Evolutionary conservation across 1,140 invertebrate genomes (phyloP), one percentile per base, ranked within the genome.

Genomic region (Dinoponera quadriceps): DNA sequence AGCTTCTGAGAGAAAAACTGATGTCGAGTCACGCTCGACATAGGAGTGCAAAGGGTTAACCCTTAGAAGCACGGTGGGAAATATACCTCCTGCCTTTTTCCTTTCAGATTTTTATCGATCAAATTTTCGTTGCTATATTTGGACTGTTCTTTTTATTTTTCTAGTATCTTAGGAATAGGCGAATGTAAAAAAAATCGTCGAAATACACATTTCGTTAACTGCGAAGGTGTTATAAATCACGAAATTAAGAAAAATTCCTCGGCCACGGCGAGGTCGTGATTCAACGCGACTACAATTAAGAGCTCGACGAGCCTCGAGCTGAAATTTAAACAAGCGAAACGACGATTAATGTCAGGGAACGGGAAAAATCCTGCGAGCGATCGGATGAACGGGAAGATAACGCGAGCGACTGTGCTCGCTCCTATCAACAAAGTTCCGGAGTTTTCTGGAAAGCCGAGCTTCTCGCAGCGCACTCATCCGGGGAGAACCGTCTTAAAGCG

Each of bases 401-500:
- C 22, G 75, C 68, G 22, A 44, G 22, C 9, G 22, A 33, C 33
- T 57, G n/a, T n/a, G 25, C 54, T 71, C 33, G 44, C 13, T 57
- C 13, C 65, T 59, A 69, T 80, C 63, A 55, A 78, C 75, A 57
- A 68, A 16, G 49, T 57, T 78, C 49, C n/a, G 27, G 33, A 78
- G 22, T 69, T 71, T 57, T 54, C 33, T 22, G 7, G 49, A 51
- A 80, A 71, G 51, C 38, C 38, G 63, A 77, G 44, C 65, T 71
- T 57, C 65, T 57, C 75, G 7, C 51, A 11, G 65, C 57, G 75
- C 65, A 16, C 33, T 78, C 75, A 69, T 57, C 29, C 75, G 65
- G 13, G 44, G 65, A 57, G 51, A 80, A 69, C 13, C 75, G 27
- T 71, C 75, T 80, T 80, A 80, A 71, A 80, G 75, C 75, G 65